Evolutionary conservation across 2,888 invertebrate species (phyloP).

Genomic region (Aelia acuminata): DNA sequence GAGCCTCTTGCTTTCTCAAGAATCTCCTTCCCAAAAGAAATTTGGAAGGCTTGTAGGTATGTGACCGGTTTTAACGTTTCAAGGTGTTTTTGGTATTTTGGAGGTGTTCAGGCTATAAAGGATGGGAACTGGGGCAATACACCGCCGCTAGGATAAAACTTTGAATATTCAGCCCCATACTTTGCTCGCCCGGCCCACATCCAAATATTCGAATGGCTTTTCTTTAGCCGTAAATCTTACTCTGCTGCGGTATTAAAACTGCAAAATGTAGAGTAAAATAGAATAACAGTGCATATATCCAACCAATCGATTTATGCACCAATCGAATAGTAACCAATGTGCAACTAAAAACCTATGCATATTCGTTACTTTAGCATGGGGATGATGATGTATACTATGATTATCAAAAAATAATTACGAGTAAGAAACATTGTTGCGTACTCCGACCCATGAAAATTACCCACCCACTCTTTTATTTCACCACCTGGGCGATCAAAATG

Average conservation of each 20-base stretch:
- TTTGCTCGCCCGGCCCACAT: background rate
- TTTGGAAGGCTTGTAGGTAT: background rate
- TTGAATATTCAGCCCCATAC: slow-evolving; percentile 30
- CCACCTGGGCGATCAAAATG: too few relatives aligned
- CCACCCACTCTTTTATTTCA: too few relatives aligned
- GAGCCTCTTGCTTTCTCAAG: background rate
- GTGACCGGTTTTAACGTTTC: background rate
- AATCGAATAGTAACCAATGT: too few relatives aligned
- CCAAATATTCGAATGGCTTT: background rate
- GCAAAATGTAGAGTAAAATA: too few relatives aligned
- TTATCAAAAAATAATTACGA: too few relatives aligned
- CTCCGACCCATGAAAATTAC: too few relatives aligned
- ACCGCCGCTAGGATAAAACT: background rate
- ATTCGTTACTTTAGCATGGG: too few relatives aligned
- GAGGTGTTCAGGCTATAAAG: background rate
- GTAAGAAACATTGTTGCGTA: too few relatives aligned
- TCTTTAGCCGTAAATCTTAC: background rate
- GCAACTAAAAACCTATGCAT: too few relatives aligned
- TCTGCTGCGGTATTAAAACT: background rate
- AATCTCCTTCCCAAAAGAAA: background rate
- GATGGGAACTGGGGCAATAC: background rate
- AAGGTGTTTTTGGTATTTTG: background rate
- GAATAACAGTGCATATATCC: too few relatives aligned
- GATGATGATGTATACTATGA: too few relatives aligned
- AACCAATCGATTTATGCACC: too few relatives aligned